A percentile compares a stretch with the other conserved stretches of the same genome.
Evolutionary conservation across 2,888 invertebrate species (phyloP).

Genomic region (Brenthis daphne): DNA sequence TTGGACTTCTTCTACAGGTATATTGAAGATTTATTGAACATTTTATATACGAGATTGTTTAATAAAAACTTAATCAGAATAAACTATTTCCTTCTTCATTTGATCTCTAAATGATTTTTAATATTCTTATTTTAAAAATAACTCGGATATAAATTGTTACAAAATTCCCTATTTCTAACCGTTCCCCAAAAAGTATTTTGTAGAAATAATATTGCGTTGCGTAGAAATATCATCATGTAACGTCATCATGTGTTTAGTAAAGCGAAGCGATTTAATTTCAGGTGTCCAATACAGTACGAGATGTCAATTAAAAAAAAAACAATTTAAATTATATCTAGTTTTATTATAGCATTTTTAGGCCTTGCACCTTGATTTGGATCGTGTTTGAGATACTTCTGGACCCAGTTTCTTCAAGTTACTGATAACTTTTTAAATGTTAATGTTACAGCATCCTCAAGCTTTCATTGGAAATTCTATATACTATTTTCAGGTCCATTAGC

Average conservation of each 20-base stretch:
- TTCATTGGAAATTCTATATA: background rate
- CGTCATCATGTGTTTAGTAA: background rate
- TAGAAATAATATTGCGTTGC: constrained; percentile 14
- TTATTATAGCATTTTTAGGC: too few species aligned
- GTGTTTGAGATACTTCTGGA: too few species aligned
- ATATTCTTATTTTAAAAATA: background rate
- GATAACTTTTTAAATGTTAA: too few species aligned
- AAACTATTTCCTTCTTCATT: too few species aligned
- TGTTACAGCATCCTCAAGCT: background rate
- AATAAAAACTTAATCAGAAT: constrained; percentile 24
- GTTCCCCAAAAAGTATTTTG: background rate
- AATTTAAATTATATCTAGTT: too few species aligned
- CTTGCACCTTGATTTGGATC: too few species aligned
- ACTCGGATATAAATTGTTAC: constrained; percentile 17
- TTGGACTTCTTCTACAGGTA: constrained; percentile 71
- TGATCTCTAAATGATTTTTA: too few species aligned
- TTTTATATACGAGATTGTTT: constrained; percentile 45
- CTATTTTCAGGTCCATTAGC: background rate
- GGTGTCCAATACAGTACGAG: background rate
- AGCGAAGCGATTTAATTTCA: constrained; percentile 11
- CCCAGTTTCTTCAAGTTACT: too few species aligned
- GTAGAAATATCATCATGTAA: background rate
- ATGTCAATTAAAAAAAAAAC: too few species aligned
- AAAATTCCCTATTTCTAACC: background rate
- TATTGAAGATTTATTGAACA: constrained; percentile 53